Evolutionary conservation across 2,113 vertebrate genomes (phyloP), one percentile per base, ranked within the genome.

Genomic region (Panthera leo): DNA sequence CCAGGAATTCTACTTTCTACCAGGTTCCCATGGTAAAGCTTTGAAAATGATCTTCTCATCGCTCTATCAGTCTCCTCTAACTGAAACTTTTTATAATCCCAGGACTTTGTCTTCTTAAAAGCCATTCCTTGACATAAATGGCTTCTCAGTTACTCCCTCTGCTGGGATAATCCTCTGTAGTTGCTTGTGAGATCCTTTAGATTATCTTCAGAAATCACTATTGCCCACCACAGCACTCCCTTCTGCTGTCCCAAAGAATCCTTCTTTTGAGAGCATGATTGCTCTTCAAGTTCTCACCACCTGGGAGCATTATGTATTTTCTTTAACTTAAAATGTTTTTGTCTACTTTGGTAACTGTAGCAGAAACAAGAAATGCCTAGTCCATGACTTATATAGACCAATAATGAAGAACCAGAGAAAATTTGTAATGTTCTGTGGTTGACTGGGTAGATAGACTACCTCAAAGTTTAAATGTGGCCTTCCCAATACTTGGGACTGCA

Each of bases 291-390:
- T 85, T 92, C 12, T 91, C 76, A 79, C 55, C 63, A 79, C 31
- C 39, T 51, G 90, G 73, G 48, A 70, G 11, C 12, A 71, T 36
- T 89, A 25, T 85, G 13, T 15, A 71, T 90, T 84, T 71, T 45
- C 31, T 76, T 92, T 55, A 70, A 88, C 58, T 85, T 85, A 48
- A n/a, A 89, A 75, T 63, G 65, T 94, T 93, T 91, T 92, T 68
- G 36, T 92, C 25, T 70, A 65, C 34, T 53, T 85, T 89, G n/a
- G 39, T 79, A 76, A 80, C 25, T 82, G 48, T 70, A 31, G 39
- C 34, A 70, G 48, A 94, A 94, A 94, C 42, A 94, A 61, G 63
- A 80, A 89, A 92, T 75, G 31, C 45, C n/a, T 58, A 83, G 51
- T 42, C 70, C 71, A 4, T 65, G 27, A 39, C 51, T 65, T 92